phyloP scores from a whole-genome alignment of 2,113 vertebrate genomes.

The Procavia capensis region DNA sequence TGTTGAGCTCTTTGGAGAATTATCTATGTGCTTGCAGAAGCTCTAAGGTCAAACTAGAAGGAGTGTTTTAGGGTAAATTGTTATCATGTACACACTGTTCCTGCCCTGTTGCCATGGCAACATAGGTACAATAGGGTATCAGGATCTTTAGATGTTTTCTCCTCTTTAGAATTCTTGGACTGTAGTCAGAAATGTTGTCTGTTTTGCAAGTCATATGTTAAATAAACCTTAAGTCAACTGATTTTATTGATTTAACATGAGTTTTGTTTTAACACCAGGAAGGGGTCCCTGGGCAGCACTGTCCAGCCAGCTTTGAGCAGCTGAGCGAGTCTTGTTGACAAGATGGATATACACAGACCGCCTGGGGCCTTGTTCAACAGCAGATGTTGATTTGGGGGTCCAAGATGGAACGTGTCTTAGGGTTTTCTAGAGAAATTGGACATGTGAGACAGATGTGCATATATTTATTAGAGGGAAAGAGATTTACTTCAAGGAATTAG shows the following conservation, averaged over 20 bases:
- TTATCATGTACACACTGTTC: not conserved
- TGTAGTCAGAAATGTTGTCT: not conserved
- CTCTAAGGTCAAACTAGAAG: not conserved
- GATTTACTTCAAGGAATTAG: not conserved
- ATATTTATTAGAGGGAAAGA: not conserved
- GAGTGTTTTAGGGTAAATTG: not conserved
- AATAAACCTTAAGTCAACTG: too few relatives aligned
- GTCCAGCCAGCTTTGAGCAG: not conserved
- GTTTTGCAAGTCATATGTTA: too few relatives aligned
- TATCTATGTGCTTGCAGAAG: not conserved
- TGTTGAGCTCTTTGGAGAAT: not conserved
- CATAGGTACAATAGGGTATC: not conserved
- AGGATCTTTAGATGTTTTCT: not conserved
- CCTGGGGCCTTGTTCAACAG: not conserved
- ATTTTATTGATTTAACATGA: not conserved
- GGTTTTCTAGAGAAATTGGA: not conserved
- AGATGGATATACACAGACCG: not conserved
- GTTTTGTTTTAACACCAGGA: not conserved
- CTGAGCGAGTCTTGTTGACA: not conserved
- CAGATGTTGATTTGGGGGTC: not conserved
- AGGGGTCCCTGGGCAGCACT: not conserved
- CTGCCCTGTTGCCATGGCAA: not conserved
- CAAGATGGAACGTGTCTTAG: not conserved
- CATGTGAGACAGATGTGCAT: too few relatives aligned
- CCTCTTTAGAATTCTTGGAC: not conserved